phyloP scores from a whole-genome alignment of 30 jellyfish, hydroid and myxozoan genomes.

The Euphysa ruthae region DNA sequence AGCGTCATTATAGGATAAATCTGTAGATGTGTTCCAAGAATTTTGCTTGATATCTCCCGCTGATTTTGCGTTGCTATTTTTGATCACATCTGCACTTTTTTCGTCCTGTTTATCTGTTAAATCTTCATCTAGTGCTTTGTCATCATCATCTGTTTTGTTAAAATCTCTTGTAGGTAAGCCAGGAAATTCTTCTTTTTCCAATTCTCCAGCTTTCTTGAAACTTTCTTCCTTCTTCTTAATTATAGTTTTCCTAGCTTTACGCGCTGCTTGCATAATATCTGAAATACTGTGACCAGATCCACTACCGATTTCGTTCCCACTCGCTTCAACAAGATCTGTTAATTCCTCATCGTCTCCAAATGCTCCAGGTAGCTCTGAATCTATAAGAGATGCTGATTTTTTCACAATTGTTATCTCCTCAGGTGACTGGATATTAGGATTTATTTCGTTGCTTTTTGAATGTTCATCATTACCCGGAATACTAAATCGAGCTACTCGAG shows the following conservation, averaged over 20 bases:
- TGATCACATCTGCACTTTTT: not conserved
- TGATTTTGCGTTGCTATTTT: not conserved
- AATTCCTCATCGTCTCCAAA: slow-evolving; percentile 82
- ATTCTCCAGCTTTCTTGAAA: not conserved
- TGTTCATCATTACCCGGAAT: slow-evolving; percentile 12
- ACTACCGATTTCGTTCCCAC: slow-evolving; percentile 12
- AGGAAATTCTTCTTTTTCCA: not conserved
- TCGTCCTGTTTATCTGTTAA: not conserved
- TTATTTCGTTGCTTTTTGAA: not conserved
- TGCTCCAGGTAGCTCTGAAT: slow-evolving; percentile 89
- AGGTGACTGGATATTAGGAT: slow-evolving; percentile 30
- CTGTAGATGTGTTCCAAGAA: too few species aligned
- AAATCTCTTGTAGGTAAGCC: not conserved
- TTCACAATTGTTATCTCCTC: slow-evolving; percentile 70
- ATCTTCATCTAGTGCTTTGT: not conserved
- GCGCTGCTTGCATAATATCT: not conserved
- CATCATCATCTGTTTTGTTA: slow-evolving; percentile 1
- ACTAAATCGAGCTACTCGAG: not conserved
- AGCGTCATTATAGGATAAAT: too few species aligned
- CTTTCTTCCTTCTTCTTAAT: not conserved
- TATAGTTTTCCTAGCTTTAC: not conserved
- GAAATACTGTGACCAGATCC: slow-evolving; percentile 13
- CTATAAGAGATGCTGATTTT: slow-evolving; percentile 61
- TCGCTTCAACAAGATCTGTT: slow-evolving; percentile 14
- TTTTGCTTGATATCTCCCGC: too few species aligned